Percentiles rank a stretch among this genome's conserved stretches.
phyloP scores from a whole-genome alignment of 2,888 invertebrate species.

The Pachliopta kotzebuea region DNA sequence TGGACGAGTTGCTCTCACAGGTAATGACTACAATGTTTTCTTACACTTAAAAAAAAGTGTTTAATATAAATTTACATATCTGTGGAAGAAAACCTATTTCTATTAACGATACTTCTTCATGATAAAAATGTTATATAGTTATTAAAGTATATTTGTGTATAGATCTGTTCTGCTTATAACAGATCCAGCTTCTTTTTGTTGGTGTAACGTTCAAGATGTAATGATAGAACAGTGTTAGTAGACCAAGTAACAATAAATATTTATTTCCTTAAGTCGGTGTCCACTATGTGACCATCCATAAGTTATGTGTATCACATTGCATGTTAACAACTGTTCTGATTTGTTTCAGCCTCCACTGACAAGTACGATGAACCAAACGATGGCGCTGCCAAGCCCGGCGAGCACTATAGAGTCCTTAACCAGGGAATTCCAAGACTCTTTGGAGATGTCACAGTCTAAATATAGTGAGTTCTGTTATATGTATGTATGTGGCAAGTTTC shows the following conservation, averaged over 20 bases:
- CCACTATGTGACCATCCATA: too few species aligned
- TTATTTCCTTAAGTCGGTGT: too few species aligned
- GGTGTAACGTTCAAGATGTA: too few species aligned
- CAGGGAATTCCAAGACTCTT: slow-evolving; percentile 90
- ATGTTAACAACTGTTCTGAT: not conserved
- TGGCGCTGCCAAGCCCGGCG: slow-evolving; percentile 86
- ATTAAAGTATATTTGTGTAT: too few species aligned
- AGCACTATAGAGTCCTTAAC: slow-evolving; percentile 90
- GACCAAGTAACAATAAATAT: too few species aligned
- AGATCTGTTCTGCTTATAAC: too few species aligned
- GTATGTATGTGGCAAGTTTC: too few species aligned
- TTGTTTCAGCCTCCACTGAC: slow-evolving; percentile 59
- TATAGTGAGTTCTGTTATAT: slow-evolving; percentile 46
- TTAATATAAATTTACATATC: not conserved
- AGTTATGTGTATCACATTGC: not conserved
- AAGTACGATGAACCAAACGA: slow-evolving; percentile 60
- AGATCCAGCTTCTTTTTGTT: too few species aligned
- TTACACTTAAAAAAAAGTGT: not conserved
- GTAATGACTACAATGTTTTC: slow-evolving; percentile 34
- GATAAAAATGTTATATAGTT: too few species aligned
- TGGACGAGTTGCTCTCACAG: slow-evolving; percentile 53
- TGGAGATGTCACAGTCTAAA: slow-evolving; percentile 77
- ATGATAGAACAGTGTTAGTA: too few species aligned
- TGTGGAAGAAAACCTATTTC: too few species aligned
- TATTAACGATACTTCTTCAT: too few species aligned